Evolutionary conservation across 1,140 invertebrate species (phyloP).

Genomic region (Neodiprion pinetum): DNA sequence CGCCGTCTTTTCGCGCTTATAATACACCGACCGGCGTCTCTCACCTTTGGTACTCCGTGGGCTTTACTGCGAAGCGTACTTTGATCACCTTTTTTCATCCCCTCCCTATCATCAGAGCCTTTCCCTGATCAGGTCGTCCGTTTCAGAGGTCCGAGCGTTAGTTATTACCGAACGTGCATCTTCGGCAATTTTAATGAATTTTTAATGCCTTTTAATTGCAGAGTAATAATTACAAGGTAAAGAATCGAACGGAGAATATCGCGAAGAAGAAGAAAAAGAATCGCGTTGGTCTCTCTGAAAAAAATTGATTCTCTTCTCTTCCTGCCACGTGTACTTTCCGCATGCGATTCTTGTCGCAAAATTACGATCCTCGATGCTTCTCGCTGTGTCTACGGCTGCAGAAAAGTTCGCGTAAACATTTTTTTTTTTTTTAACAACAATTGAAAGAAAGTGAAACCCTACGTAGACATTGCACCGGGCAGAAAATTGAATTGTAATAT

Average conservation of each 20-base stretch:
- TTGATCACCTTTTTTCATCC: neutral
- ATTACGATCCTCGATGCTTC: neutral
- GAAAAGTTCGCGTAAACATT: neutral
- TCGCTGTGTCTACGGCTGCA: neutral
- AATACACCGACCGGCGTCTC: neutral
- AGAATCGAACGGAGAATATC: too few species aligned
- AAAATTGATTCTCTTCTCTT: too few species aligned
- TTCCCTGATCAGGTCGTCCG: neutral
- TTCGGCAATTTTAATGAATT: neutral
- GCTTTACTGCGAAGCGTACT: slow-evolving; percentile 24
- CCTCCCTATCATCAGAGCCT: neutral
- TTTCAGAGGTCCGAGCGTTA: neutral
- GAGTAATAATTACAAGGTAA: neutral
- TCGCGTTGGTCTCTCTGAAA: too few species aligned
- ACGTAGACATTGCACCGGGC: too few species aligned
- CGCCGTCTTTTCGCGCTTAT: neutral
- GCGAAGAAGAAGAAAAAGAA: too few species aligned
- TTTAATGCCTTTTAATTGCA: neutral
- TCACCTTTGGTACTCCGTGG: neutral
- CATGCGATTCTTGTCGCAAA: too few species aligned
- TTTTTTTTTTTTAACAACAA: neutral
- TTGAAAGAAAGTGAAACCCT: neutral
- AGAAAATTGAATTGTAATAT: too few species aligned
- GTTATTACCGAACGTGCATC: neutral
- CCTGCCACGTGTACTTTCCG: too few species aligned